Conservation (phyloP, 2,113 vertebrate species). For the Catharus minimus region DNA sequence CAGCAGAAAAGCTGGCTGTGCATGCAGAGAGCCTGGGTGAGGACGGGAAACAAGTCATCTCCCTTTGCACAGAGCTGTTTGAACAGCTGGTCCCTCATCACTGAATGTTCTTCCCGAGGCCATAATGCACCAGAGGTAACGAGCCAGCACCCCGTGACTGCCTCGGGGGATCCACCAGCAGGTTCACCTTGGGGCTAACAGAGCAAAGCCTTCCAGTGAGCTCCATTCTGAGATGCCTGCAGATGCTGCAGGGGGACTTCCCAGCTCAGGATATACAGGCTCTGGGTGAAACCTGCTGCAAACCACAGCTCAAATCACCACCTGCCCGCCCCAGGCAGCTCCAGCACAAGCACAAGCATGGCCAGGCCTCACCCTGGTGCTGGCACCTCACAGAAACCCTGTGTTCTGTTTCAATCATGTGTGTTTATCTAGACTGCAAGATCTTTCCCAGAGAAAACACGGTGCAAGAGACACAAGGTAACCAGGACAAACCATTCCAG, state of each 20-base stretch:
- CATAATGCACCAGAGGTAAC: background rate
- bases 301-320: background rate
- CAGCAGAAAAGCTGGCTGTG: slow-evolving; percentile 6
- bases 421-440: background rate
- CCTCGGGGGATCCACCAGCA: background rate
- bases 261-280: background rate
- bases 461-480: background rate
- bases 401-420: background rate
- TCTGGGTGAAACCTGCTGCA: background rate
- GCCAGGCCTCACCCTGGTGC: background rate
- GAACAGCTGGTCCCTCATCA: slow-evolving; percentile 6
- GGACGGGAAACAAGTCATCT: background rate
- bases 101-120: background rate
- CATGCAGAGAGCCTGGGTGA: background rate
- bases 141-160: background rate
- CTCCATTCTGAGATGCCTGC: background rate
- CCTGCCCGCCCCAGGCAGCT: background rate
- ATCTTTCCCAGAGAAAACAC: background rate
- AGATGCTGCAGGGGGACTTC: background rate
- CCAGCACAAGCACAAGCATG: background rate
- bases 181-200: background rate
- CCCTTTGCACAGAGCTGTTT: background rate
- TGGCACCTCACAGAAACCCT: background rate
- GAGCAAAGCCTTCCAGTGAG: background rate
- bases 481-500: background rate